Evolutionary conservation across 2,888 invertebrate genomes (phyloP), one percentile per base, ranked within the genome.

Genomic region (Lasioglossum figueresi): DNA sequence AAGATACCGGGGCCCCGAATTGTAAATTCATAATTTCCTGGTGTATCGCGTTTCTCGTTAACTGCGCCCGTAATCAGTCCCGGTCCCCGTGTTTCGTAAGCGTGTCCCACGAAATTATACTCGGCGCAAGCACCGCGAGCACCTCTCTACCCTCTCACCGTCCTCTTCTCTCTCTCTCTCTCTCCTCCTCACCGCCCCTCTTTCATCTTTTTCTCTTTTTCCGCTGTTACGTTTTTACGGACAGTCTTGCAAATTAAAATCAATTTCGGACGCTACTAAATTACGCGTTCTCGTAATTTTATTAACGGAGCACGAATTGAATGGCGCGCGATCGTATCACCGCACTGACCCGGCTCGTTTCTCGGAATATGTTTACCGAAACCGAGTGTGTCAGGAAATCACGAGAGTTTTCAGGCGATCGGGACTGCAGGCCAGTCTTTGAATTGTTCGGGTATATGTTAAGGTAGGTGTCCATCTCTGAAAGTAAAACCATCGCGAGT

Each of bases 11-110:
- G 63, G 19, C 63, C 63, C 27, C 80, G 72, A 85, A 85, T 81
- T 85, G 85, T 78, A 81, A 77, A 85, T 85, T 85, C 86, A 85
- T 85, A 85, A 85, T 81, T 85, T 80, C 59, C 75, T 68, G 59
- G 48, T 27, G 77, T 85, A 85, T 85, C 85, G 81, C 74, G 81
- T 85, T 81, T 72, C 80, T 78, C 68, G 78, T 81, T 86, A 86
- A 86, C 85, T 80, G 40, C 27, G 31, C 16, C 68, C 59, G 76
- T 76, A 76, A 85, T 84, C 85, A 80, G 72, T 68, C 73, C 76
- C 52, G 40, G 59, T 37, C 34, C 31, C 63, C n/a, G 34, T 74
- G 37, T 76, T 79, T 72, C 31, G 66, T 76, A 76, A 80, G 80
- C 80, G 80, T 80, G 85, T 85, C 83, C 73, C 73, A 19, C 73